Evolutionary conservation across 2,113 vertebrate genomes (phyloP), one percentile per base, ranked within the genome.

Genomic region (Cryptotis parvus): DNA sequence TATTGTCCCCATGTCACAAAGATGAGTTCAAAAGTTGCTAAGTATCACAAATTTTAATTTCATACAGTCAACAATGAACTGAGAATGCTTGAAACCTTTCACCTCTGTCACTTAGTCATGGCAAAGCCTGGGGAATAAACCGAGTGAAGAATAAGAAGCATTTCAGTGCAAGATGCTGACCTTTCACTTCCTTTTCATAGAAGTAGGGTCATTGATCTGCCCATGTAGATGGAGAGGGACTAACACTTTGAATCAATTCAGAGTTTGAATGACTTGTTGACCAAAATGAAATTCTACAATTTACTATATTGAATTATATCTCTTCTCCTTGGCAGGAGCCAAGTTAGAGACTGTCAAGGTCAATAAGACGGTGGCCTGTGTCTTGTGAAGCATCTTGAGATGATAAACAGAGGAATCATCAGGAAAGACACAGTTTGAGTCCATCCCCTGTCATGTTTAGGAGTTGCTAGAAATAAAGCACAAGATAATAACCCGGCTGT

Each of bases 181-280:
- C 26, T 89, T 91, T 79, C 24, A 39, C 16, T 77, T 90, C 9
- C 26, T 18, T 63, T 89, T 15, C 26, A 66, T 27, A 49, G 20
- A 89, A n/a, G 18, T 16, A 33, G 6, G 7, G 26, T 41, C 45
- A 73, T 35, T 88, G 33, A 63, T 61, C n/a, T 43, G 12, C n/a
- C 68, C 52, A 39, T 29, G 12, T 20, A 58, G 41, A 63, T 52
- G 61, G 16, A 39, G 20, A 86, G 2, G 4, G 8, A 78, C 31
- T 4, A 69, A 89, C 35, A 3, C 6, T 79, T 87, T 87, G 74
- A 65, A 76, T 84, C 45, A 84, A 24, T 81, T 66, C 74, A 83
- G 55, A 69, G 24, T 68, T 45, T 70, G 31, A 68, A n/a, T 74
- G 77, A 29, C 63, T 65, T 49, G 22, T 65, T 9, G 29, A 65